A percentile compares a stretch with the other conserved stretches of the same genome.
These are phyloP conservation scores for Furcifer pardalis DNA, from an alignment of 2,797 vertebrate species.

Conservation along the genomic window DNA sequence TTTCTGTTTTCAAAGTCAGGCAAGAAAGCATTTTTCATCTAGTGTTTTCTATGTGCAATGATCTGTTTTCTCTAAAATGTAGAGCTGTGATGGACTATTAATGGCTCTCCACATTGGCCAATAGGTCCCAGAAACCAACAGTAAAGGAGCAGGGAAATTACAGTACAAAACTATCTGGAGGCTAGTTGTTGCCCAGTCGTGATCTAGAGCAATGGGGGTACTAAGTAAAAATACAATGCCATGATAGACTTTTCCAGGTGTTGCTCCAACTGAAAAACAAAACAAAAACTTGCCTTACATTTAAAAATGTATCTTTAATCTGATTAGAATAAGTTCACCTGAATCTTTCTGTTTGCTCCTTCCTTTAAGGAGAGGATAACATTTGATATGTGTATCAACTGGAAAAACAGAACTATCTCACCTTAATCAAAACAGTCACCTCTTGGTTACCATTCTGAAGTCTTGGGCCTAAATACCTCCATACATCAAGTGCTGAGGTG, in stretches of 20 bases:
- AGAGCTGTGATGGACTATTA: no score
- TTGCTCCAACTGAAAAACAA: not conserved
- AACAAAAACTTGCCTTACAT: not conserved
- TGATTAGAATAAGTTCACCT: not conserved
- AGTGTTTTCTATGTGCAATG: not conserved
- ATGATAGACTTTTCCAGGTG: not conserved
- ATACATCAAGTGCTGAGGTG: constrained; percentile 71
- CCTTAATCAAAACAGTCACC: constrained; percentile 86
- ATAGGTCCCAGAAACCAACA: no score
- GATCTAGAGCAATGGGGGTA: not conserved
- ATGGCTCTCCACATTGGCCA: no score
- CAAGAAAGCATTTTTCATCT: not conserved
- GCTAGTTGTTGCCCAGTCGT: not conserved
- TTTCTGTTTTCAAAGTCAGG: no score
- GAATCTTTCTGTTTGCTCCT: not conserved
- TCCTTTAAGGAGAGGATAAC: not conserved
- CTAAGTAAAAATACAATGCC: not conserved
- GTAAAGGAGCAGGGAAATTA: no score
- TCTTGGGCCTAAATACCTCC: constrained; percentile 72
- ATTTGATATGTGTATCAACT: not conserved
- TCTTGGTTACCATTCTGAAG: constrained; percentile 43
- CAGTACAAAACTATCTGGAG: no score
- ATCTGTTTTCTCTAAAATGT: not conserved
- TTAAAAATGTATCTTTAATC: not conserved
- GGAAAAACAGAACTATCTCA: constrained; percentile 48